Percentiles rank a stretch among this genome's conserved stretches.
These are phyloP conservation scores for Antennarius striatus DNA, from an alignment of 2,113 vertebrate species.

Conservation along the genomic window DNA sequence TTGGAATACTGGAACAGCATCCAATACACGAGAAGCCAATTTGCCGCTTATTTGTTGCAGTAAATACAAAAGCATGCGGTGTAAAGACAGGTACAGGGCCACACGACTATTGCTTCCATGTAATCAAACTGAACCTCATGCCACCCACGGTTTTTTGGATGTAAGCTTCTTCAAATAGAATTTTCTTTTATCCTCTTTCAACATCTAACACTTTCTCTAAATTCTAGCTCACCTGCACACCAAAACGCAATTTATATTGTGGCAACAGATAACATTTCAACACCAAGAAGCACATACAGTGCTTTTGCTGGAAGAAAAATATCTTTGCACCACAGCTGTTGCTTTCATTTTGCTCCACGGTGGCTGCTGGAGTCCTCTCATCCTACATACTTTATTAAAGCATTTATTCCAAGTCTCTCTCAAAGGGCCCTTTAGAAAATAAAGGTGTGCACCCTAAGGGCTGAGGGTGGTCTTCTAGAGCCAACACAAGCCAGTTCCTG, in stretches of 20 bases:
- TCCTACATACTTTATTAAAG: conserved; percentile 35
- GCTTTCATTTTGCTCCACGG: conserved; percentile 22
- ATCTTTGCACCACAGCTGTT: conserved; percentile 18
- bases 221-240: conserved; percentile 21
- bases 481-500: conserved; percentile 52
- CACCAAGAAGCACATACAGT: conserved; percentile 9
- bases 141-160: conserved; percentile 57
- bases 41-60: conserved; percentile 53
- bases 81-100: conserved; percentile 54
- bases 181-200: not conserved
- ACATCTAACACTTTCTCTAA: conserved; percentile 32
- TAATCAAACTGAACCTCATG: conserved; percentile 54
- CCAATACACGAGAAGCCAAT: conserved; percentile 43
- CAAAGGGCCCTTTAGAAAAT: conserved; percentile 36
- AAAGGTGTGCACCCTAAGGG: conserved; percentile 27
- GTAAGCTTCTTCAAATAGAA: conserved; percentile 7
- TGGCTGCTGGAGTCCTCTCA: conserved; percentile 19
- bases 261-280: conserved; percentile 36
- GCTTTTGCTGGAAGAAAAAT: conserved; percentile 26
- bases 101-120: conserved; percentile 30
- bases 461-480: conserved; percentile 35
- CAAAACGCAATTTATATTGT: conserved; percentile 7
- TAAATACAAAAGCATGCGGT: conserved; percentile 53
- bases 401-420: conserved; percentile 42
- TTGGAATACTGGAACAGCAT: conserved; percentile 34